Percentiles rank a stretch among this genome's conserved stretches.
phyloP scores from a whole-genome alignment of 2,797 vertebrate species.

The Pseudocheirus occidentalis region DNA sequence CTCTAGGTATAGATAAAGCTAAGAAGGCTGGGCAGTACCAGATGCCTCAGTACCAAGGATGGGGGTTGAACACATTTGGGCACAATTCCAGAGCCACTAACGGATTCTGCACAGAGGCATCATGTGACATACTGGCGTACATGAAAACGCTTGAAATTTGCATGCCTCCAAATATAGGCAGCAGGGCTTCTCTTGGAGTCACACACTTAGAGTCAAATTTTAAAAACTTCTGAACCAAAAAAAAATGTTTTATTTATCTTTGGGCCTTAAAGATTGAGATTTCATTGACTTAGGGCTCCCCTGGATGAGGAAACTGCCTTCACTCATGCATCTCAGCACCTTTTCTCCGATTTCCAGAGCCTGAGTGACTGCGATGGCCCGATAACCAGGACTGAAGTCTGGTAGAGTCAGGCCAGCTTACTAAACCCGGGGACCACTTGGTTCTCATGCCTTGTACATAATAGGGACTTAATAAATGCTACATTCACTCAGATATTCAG shows the following conservation, averaged over 20 bases:
- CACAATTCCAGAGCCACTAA: not conserved
- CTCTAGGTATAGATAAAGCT: not conserved
- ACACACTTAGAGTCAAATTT: not conserved
- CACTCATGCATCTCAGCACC: not conserved
- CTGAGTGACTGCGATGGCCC: not conserved
- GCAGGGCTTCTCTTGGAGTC: not conserved
- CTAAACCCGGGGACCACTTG: rapidly evolving
- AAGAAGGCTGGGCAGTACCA: not conserved
- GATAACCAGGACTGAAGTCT: not conserved
- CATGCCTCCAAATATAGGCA: not conserved
- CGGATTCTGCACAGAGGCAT: not conserved
- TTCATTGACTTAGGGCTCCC: not conserved
- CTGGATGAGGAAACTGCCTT: not conserved
- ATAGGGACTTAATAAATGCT: not conserved
- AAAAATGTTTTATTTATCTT: not conserved
- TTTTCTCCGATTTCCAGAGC: not conserved
- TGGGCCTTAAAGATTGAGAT: not conserved
- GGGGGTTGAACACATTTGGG: not conserved
- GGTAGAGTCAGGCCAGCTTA: not conserved
- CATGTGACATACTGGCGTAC: not conserved
- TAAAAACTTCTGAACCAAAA: not conserved
- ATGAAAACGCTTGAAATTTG: not conserved
- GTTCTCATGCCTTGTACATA: not conserved
- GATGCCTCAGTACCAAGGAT: not conserved
- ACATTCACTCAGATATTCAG: not conserved